phyloP scores from a whole-genome alignment of 2,797 vertebrate species.

The Tachyglossus aculeatus region DNA sequence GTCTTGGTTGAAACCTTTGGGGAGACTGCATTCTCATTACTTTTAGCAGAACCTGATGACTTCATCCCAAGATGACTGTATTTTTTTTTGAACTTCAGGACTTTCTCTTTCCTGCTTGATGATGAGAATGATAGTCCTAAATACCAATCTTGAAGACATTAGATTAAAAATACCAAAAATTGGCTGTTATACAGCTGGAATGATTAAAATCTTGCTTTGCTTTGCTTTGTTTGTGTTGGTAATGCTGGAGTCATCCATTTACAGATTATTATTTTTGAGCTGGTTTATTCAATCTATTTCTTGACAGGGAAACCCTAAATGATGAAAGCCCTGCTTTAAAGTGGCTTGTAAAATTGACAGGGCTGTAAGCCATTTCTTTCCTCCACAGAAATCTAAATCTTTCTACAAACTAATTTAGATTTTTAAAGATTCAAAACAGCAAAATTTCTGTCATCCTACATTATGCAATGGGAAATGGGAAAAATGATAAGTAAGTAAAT shows the following conservation, averaged over 20 bases:
- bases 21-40: too few species aligned
- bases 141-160: too few species aligned
- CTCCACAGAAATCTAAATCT: conserved; percentile 51
- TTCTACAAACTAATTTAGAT: conserved; percentile 44
- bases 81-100: too few species aligned
- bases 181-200: too few species aligned
- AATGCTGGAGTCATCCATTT: conserved; percentile 1
- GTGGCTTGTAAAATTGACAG: conserved; percentile 29
- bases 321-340: conserved; percentile 27
- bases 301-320: conserved; percentile 36
- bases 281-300: conserved; percentile 37
- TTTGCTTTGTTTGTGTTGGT: background rate
- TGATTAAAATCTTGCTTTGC: too few species aligned
- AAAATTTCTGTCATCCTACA: conserved; percentile 50
- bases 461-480: conserved; percentile 39
- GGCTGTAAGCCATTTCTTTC: conserved; percentile 10
- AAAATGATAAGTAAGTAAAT: conserved; percentile 29
- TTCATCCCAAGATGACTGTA: too few species aligned
- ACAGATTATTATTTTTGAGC: conserved; percentile 27
- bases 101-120: too few species aligned
- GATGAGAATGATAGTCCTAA: too few species aligned
- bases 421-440: background rate
- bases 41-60: too few species aligned
- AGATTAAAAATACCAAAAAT: too few species aligned
- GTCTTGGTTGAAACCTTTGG: too few species aligned